Percentiles rank a stretch among this genome's conserved stretches.
These are phyloP conservation scores for Avahi laniger DNA, from an alignment of 2,797 vertebrate genomes.

Conservation along the genomic window DNA sequence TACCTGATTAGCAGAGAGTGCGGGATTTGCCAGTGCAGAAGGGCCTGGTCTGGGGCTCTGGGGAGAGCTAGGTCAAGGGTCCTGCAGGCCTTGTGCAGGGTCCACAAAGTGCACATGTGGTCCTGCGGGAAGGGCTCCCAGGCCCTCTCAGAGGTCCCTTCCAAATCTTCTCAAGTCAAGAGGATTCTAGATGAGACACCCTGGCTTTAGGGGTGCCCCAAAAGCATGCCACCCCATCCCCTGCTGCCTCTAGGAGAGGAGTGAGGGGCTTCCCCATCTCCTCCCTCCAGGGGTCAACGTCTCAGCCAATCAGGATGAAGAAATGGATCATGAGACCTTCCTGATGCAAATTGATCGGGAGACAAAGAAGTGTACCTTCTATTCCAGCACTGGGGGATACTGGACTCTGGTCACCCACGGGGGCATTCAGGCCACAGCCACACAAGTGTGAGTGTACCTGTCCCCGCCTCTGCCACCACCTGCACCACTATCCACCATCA, in stretches of 20 bases:
- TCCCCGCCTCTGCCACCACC: background rate
- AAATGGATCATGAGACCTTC: constrained; percentile 96
- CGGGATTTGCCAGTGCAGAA: constrained; percentile 63
- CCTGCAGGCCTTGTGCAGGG: rapidly evolving
- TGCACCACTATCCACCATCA: background rate
- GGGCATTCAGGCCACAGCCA: constrained; percentile 93
- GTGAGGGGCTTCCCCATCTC: background rate
- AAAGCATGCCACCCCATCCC: background rate
- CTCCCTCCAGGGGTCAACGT: constrained; percentile 91
- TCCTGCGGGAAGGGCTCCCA: background rate
- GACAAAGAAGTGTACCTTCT: constrained; percentile 93
- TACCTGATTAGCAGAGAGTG: constrained; percentile 78
- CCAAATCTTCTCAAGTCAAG: background rate
- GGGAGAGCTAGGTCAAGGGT: background rate
- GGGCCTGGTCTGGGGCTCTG: background rate
- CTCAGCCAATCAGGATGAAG: constrained; percentile 97
- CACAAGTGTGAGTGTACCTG: constrained; percentile 89
- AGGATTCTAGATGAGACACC: background rate
- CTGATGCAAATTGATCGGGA: constrained; percentile 97
- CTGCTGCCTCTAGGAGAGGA: constrained; percentile 7
- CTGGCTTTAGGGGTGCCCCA: background rate
- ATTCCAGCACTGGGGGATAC: constrained; percentile 93
- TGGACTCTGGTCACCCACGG: constrained; percentile 96
- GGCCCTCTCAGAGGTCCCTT: background rate
- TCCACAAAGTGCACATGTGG: rapidly evolving